Evolutionary conservation across 1,140 invertebrate species (phyloP), one percentile per base, ranked within the genome.

Genomic region (Belonocnema kinseyi): DNA sequence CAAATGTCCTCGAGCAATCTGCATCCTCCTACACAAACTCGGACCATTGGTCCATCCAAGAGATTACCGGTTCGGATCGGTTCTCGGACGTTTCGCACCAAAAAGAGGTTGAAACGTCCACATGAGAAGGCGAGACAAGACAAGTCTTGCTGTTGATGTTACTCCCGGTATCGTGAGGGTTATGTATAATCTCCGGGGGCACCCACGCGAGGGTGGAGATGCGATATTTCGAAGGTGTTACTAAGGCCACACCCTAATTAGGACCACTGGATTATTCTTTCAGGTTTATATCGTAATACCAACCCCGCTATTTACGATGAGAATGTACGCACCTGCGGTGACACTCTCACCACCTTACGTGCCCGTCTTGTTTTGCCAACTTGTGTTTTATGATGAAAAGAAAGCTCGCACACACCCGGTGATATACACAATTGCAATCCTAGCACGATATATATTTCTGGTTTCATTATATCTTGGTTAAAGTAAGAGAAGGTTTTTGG

Each of bases 321-420:
- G 89, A 91, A 88, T 85, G 86, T 88, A 81, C 86, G 84, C 90
- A 91, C 90, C 90, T 91, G 90, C 84, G 87, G 82, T 89, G 88
- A 90, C 89, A 90, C 83, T 87, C 79, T 61, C 52, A 61, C 81
- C 76, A 85, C 80, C 81, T 77, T 83, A 83, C 84, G 84, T 75
- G 84, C 86, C 82, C 85, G 85, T 83, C 77, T 76, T 72, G n/a
- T 46, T 46, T n/a, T 77, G 82, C 58, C 70, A 77, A 72, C 80
- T 75, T 82, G 84, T 86, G 85, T 87, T 89, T 88, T 87, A 90
- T 89, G 87, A 86, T 82, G 78, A 79, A 74, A 79, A 80, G 82
- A 86, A 87, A 87, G 86, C 86, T 86, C 88, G 87, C 88, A 88
- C 87, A 86, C 85, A 81, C 80, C 82, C 77, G 80, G 82, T 86